Percentiles rank a stretch among this genome's conserved stretches.
These are phyloP conservation scores for Lasiurus cinereus DNA, from an alignment of 2,113 vertebrate species.

Conservation along the genomic window DNA sequence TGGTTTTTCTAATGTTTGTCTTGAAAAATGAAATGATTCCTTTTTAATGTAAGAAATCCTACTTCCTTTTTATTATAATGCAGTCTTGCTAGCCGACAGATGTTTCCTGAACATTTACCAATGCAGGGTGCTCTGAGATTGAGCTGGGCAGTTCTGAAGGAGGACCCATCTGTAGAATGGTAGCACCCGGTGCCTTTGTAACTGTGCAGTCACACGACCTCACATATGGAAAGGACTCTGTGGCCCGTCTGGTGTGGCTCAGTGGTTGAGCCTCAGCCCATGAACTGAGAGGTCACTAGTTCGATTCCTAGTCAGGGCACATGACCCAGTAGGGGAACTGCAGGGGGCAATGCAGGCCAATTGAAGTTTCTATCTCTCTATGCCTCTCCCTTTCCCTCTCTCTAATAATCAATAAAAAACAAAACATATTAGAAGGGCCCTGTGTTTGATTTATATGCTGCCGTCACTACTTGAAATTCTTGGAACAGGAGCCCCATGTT, in stretches of 20 bases:
- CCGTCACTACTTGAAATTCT: neutral
- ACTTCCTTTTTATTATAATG: neutral
- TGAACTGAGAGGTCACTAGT: too few relatives aligned
- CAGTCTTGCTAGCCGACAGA: neutral
- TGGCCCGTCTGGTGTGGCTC: too few relatives aligned
- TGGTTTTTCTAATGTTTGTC: neutral
- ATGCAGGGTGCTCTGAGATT: neutral
- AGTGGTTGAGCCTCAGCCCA: too few relatives aligned
- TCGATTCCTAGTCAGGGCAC: too few relatives aligned
- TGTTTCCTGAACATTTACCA: neutral
- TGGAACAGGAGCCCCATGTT: neutral
- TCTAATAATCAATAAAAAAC: too few relatives aligned
- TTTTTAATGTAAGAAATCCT: neutral
- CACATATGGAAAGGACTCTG: neutral
- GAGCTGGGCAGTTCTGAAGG: neutral
- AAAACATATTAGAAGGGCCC: neutral
- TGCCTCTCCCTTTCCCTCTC: too few relatives aligned
- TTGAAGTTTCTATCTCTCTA: too few relatives aligned
- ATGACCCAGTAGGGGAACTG: too few relatives aligned
- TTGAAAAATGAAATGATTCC: neutral
- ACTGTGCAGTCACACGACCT: neutral
- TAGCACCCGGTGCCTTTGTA: neutral
- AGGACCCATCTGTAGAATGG: neutral
- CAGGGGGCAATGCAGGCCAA: too few relatives aligned
- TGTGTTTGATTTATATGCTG: neutral